These are phyloP conservation scores for Acromyrmex echinatior DNA, from an alignment of 1,140 invertebrate genomes.

Conservation along the genomic window DNA sequence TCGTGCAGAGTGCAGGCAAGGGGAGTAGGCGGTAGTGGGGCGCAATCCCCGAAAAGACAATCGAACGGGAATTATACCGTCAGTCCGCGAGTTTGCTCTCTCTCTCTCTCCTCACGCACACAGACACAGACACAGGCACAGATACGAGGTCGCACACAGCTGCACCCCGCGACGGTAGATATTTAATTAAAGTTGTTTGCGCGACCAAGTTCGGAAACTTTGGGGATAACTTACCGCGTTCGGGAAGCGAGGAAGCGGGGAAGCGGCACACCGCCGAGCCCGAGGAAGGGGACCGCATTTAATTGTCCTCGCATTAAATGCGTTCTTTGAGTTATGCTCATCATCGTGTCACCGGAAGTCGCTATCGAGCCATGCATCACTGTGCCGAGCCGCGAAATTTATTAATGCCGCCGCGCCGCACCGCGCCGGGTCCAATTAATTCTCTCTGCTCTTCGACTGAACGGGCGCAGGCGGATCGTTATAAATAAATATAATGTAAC, in stretches of 20 bases:
- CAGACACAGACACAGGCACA: not conserved
- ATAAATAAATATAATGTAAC: slow-evolving; percentile 34
- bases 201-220: slow-evolving; percentile 81
- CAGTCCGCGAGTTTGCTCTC: slow-evolving; percentile 15
- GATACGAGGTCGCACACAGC: slow-evolving; percentile 3
- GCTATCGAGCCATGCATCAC: slow-evolving; percentile 54
- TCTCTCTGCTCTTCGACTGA: slow-evolving; percentile 11
- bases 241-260: slow-evolving; percentile 17
- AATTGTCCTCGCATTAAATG: slow-evolving; percentile 80
- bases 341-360: slow-evolving; percentile 72
- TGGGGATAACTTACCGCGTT: slow-evolving; percentile 81
- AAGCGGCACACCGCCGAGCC: not conserved
- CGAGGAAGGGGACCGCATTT: slow-evolving; percentile 75
- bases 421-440: slow-evolving; percentile 42
- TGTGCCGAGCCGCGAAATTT: slow-evolving; percentile 55
- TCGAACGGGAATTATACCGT: slow-evolving; percentile 77
- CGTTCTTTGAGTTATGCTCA: slow-evolving; percentile 76
- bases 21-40: not conserved
- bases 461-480: slow-evolving; percentile 8
- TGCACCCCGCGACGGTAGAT: slow-evolving; percentile 74
- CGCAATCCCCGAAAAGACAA: slow-evolving; percentile 73
- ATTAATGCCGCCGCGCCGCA: slow-evolving; percentile 46
- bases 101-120: not conserved
- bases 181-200: slow-evolving; percentile 86
- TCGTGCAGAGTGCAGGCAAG: not conserved